Evolutionary conservation across 2,797 vertebrate species (phyloP).

Genomic region (Apodemus agrarius): DNA sequence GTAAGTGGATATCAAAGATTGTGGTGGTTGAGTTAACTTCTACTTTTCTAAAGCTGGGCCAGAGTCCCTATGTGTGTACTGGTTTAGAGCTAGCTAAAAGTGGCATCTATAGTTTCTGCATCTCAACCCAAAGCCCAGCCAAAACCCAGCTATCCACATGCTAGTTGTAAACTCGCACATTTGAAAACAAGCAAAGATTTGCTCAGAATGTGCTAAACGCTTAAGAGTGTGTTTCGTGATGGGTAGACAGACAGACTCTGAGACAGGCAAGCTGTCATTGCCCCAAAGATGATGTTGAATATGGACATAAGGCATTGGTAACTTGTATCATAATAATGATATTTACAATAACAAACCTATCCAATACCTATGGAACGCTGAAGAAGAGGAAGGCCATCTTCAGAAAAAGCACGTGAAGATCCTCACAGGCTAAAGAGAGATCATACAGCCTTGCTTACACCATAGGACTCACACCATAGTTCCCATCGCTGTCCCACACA

Average conservation of each 20-base stretch:
- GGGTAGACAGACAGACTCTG: background rate
- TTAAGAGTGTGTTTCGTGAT: background rate
- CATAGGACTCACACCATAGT: background rate
- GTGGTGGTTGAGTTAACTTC: background rate
- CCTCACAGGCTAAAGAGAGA: background rate
- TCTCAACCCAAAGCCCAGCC: constrained; percentile 2
- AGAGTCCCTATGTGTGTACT: background rate
- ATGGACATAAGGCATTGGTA: background rate
- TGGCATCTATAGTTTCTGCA: background rate
- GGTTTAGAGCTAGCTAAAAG: background rate
- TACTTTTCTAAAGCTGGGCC: background rate
- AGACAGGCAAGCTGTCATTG: background rate
- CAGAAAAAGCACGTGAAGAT: constrained; percentile 19
- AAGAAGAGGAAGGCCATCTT: background rate
- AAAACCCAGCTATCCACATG: background rate
- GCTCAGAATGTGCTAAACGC: background rate
- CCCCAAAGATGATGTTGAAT: background rate
- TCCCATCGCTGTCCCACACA: rapidly evolving
- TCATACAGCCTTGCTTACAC: rapidly evolving
- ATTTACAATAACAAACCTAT: background rate
- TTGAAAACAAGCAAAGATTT: constrained; percentile 53
- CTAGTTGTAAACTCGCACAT: background rate
- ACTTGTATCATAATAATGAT: background rate
- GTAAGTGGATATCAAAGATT: background rate
- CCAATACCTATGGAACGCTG: background rate